Evolutionary conservation across 1,140 invertebrate genomes (phyloP).

Genomic region (Scylla paramamosain): DNA sequence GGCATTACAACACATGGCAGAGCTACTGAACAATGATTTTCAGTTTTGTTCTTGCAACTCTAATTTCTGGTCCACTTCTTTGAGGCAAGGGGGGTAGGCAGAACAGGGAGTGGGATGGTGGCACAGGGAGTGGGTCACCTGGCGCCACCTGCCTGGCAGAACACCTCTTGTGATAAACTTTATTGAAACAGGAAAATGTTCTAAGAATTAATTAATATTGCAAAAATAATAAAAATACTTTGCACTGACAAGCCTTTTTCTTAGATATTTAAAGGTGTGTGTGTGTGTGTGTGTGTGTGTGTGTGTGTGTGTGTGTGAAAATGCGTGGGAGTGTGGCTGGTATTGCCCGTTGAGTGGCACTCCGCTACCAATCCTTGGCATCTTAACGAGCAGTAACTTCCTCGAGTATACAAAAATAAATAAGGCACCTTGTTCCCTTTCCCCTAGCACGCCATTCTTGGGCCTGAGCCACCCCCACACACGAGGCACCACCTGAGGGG

Average conservation of each 20-base stretch:
- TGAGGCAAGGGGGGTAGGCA: slow-evolving; percentile 30
- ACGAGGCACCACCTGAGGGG: neutral
- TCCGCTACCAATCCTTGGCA: neutral
- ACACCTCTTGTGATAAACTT: slow-evolving; percentile 74
- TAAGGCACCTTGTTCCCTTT: neutral
- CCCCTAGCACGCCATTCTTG: neutral
- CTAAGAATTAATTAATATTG: slow-evolving; percentile 76
- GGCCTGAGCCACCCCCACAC: neutral
- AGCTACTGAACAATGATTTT: slow-evolving; percentile 44
- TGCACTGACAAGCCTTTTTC: slow-evolving; percentile 67
- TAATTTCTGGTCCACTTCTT: neutral
- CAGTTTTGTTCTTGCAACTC: slow-evolving; percentile 27
- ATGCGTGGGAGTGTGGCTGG: neutral
- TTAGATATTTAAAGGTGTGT: too few relatives aligned
- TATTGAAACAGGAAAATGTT: slow-evolving; percentile 77
- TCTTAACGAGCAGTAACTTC: neutral
- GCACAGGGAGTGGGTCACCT: slow-evolving; percentile 50
- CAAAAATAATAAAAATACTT: slow-evolving; percentile 76
- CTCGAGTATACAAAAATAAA: neutral
- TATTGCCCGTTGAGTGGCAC: neutral
- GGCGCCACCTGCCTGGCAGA: slow-evolving; percentile 58
- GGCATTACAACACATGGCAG: slow-evolving; percentile 26
- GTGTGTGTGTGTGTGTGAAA: neutral
- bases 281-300: neutral
- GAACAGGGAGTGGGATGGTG: slow-evolving; percentile 48